Conservation (phyloP, 35 echinoderm and acorn worm genomes). For the Ophioderma brevispina region DNA sequence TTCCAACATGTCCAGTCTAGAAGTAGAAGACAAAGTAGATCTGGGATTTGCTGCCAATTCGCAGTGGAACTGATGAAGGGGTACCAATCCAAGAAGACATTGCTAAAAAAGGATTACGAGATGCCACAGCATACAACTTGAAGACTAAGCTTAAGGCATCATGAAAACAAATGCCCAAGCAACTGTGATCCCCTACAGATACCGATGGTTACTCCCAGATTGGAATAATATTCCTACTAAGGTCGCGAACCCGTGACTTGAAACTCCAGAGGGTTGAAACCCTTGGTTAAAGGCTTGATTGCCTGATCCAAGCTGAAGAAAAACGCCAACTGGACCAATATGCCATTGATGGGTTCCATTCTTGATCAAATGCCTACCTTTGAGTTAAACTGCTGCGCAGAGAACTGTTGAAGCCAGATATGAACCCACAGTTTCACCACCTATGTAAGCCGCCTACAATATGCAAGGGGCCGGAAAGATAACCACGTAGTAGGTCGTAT, state of each 20-base stretch:
- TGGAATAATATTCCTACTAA: slow-evolving; percentile 28
- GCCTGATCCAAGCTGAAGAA: neutral
- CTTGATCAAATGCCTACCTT: slow-evolving; percentile 24
- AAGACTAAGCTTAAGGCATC: neutral
- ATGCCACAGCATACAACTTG: slow-evolving; percentile 4
- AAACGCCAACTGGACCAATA: neutral
- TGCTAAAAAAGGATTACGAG: slow-evolving; percentile 4
- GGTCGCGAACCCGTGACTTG: slow-evolving; percentile 20
- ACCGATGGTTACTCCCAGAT: slow-evolving; percentile 55
- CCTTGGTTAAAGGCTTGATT: slow-evolving; percentile 42
- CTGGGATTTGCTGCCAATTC: slow-evolving; percentile 22
- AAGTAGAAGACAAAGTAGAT: neutral
- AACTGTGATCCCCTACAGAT: slow-evolving; percentile 15
- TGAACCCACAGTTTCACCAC: slow-evolving; percentile 16
- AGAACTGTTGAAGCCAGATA: slow-evolving; percentile 46
- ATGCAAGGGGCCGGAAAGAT: neutral
- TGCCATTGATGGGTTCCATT: slow-evolving; percentile 22
- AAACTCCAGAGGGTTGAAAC: slow-evolving; percentile 38
- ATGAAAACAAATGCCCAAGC: slow-evolving; percentile 23
- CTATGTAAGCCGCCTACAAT: slow-evolving; percentile 18
- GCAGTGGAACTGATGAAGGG: neutral
- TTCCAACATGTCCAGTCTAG: neutral
- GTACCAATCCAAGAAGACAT: slow-evolving; percentile 11
- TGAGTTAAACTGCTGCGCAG: slow-evolving; percentile 45
- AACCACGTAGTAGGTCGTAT: neutral